phyloP scores from a whole-genome alignment of 2,888 invertebrate species.

The Chromoteleia sp. region DNA sequence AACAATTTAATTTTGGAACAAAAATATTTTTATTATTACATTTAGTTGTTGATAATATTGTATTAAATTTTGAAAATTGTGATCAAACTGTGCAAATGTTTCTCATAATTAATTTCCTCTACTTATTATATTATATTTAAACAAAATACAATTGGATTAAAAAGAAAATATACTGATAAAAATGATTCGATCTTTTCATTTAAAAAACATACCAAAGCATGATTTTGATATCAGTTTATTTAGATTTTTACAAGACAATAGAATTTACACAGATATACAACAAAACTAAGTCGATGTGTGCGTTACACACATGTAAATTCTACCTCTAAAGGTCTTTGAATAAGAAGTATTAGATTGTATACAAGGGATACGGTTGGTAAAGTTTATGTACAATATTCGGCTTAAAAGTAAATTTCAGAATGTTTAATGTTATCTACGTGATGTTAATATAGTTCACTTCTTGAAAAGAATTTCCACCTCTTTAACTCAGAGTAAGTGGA shows the following conservation, averaged over 20 bases:
- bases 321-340: constrained; percentile 7
- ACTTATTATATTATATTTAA: constrained; percentile 21
- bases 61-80: constrained; percentile 2
- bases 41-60: constrained; percentile 3
- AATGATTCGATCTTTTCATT: not conserved
- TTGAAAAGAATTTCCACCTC: too few relatives aligned
- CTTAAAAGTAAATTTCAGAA: not conserved
- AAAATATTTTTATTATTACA: constrained; percentile 24
- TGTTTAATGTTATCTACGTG: too few relatives aligned
- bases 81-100: not conserved
- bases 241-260: constrained; percentile 59
- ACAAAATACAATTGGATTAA: constrained; percentile 40
- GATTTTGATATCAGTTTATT: constrained; percentile 49
- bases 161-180: constrained; percentile 5
- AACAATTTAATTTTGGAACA: constrained; percentile 1
- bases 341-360: constrained; percentile 3
- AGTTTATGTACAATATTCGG: constrained; percentile 15
- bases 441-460: too few relatives aligned
- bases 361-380: constrained; percentile 9
- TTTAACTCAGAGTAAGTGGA: too few relatives aligned
- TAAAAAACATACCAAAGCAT: not conserved
- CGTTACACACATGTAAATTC: not conserved
- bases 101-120: constrained; percentile 14
- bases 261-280: constrained; percentile 64
- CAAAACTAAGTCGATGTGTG: constrained; percentile 38